Evolutionary conservation across 2,888 invertebrate genomes (phyloP), one percentile per base, ranked within the genome.

Genomic region (Adela reaumurella): DNA sequence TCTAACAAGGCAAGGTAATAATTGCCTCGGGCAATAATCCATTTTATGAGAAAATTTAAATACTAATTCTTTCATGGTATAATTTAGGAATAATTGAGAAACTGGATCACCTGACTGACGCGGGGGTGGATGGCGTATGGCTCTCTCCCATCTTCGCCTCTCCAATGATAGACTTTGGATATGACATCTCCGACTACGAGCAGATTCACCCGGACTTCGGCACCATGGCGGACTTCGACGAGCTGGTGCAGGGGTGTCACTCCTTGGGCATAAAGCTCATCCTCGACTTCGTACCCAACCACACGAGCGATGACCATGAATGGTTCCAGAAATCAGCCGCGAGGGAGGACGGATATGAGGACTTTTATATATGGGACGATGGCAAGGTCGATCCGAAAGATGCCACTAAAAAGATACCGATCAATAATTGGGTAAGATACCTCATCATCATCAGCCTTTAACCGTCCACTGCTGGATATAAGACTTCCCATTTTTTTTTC

Each of bases 261-360:
- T 14, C 14, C 44, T 14, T 19, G 3, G 11, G 66, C 8, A 61
- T 85, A 2, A 79, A 80, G 51, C 71, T 86, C 1, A 67, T 87
- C 14, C 59, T 87, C 55, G 87, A 87, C 61, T 84, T 83, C 54
- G 88, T 88, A 14, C 88, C 88, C 0, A 88, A 88, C 67, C 91
- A 92, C 60, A 86, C 89, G 2, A 89, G 91, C 55, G 83, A 89
- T 59, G 78, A 89, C 46, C 54, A 51, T 49, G 70, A 84, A 2
- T 97, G 95, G 95, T 97, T 97, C 65, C 57, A 69, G 8, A 79
- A 83, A 47, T 92, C 93, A 0, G 73, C 81, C 1, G 65, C 74
- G 0, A 64, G 70, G 1, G 78, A 79, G 18, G 62, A 74, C 0
- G 82, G 79, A 0, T 91, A 83, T 60, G 81, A 77, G 2, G 82